A percentile compares a stretch with the other conserved stretches of the same genome.
Evolutionary conservation across 2,113 vertebrate genomes (phyloP).

Genomic region (Rhinopomastus cyanomelas): DNA sequence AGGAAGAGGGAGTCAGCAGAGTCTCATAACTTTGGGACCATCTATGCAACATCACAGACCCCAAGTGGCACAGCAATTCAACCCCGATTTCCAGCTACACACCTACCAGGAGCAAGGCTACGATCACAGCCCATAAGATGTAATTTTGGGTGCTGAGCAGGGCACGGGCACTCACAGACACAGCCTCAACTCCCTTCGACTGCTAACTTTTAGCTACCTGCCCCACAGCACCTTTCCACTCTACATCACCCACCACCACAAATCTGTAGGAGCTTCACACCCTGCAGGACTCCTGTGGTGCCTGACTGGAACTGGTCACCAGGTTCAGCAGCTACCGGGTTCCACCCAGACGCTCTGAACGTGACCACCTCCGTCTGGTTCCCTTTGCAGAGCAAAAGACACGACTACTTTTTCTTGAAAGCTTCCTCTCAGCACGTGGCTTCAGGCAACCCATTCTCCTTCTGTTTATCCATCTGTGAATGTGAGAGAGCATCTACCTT

Average conservation of each 20-base stretch:
- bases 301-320: neutral
- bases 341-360: neutral
- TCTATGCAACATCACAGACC: accelerated
- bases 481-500: neutral
- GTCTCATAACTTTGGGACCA: accelerated
- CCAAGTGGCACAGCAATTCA: accelerated
- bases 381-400: neutral
- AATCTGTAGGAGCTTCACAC: accelerated
- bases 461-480: slow-evolving; percentile 27
- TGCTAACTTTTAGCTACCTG: accelerated
- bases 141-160: neutral
- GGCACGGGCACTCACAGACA: accelerated
- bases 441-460: slow-evolving; percentile 45
- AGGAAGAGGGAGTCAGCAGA: neutral
- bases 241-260: accelerated
- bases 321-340: accelerated
- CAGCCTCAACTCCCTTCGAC: accelerated
- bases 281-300: neutral
- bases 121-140: neutral
- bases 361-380: accelerated
- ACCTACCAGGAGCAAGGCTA: neutral
- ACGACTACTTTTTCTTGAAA: accelerated
- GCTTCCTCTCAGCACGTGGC: neutral
- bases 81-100: accelerated
- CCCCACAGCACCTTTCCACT: accelerated